These are phyloP conservation scores for Pollimyrus isidori DNA, from an alignment of 2,113 vertebrate species.

Conservation along the genomic window DNA sequence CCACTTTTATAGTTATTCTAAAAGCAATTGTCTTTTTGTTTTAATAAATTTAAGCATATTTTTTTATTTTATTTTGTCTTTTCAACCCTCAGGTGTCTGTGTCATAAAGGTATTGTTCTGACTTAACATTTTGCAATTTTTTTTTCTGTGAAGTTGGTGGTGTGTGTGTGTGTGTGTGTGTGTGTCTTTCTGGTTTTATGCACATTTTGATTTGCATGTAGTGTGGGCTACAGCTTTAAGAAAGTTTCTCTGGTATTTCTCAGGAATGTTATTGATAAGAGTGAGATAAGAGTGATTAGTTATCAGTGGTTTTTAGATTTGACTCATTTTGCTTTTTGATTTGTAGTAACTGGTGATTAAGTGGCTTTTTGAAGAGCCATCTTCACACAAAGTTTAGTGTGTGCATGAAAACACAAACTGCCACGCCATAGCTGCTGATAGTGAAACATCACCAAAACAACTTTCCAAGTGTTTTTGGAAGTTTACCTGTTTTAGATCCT, in stretches of 20 bases:
- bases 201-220: not conserved
- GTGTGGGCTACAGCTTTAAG: not conserved
- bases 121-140: not conserved
- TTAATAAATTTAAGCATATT: not conserved
- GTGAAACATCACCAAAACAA: not conserved
- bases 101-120: not conserved
- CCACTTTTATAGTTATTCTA: not conserved
- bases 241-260: not conserved
- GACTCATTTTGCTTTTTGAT: not conserved
- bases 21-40: not conserved
- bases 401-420: not conserved
- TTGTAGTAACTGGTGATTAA: not conserved
- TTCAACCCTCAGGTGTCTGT: not conserved
- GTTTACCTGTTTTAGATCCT: not conserved
- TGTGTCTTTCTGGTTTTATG: not conserved
- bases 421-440: not conserved
- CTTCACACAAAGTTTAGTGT: not conserved
- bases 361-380: not conserved
- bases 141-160: not conserved
- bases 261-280: not conserved
- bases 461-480: not conserved
- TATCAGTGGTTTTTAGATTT: not conserved
- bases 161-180: not conserved
- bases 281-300: not conserved
- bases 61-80: not conserved